Base-by-base conservation (phyloP, 1,140 invertebrate species). In the Hylaeus anthracinus region DNA sequence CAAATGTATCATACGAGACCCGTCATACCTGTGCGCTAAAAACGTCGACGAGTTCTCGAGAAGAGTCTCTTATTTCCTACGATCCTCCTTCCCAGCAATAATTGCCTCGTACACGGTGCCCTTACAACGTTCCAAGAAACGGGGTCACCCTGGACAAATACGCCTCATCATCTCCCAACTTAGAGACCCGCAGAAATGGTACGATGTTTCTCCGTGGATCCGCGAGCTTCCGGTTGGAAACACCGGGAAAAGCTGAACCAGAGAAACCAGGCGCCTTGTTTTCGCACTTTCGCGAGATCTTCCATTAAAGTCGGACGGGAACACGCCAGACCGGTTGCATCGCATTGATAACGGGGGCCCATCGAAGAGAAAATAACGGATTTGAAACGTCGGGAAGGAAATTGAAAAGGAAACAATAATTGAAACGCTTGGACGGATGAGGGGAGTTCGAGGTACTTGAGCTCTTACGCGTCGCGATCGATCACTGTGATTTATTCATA, bases 341-440 rank as follows among this genome's bases (percentile, higher is more conserved):
- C 48, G 6, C 14, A 1, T 3, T 56, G 72, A 45, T 60, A 72
- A 45, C 64, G n/a, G 51, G 9, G 4, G 10, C 37, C 5, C 9
- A 15, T 9, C 26, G 26, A 26, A 26, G 26, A 26, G 39, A 15
- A 14, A 48, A 51, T 55, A 61, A 39, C 12, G 55, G 51, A 64
- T 60, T 63, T 15, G 12, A 61, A 71, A 51, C 37, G 43, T 37
- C n/a, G 43, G 39, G 15, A 26, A 26, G 14, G 15, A 48, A 37
- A 61, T 37, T 58, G n/a, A 53, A 72, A 70, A 37, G 66, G 9
- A 61, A n/a, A 15, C 37, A 63, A 73, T 61, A 48, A 63, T 61
- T n/a, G 61, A 15, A 43, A 15, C 5, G 26, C 48, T 55, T 12
- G 37, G 58, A 37, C 12, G 58, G 15, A 14, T 15, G 14, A 0